Conservation (phyloP, 1,140 invertebrate genomes). For the Drosophila littoralis region DNA sequence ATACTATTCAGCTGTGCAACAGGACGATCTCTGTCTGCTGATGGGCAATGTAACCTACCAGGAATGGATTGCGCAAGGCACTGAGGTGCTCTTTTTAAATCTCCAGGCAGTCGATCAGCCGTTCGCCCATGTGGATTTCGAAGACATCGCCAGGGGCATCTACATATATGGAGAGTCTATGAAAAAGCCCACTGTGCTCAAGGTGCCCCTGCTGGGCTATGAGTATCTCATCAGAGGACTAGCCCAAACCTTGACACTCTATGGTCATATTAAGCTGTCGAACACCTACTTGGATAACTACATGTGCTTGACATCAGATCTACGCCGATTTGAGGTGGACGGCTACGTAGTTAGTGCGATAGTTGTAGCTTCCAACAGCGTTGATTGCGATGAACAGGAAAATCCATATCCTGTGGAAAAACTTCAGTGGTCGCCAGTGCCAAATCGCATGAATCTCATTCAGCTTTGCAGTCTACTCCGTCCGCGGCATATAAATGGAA, state of each 20-base stretch:
- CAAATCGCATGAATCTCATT: conserved; percentile 56
- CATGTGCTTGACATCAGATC: conserved; percentile 20
- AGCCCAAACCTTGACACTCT: conserved; percentile 31
- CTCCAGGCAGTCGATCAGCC: conserved; percentile 29
- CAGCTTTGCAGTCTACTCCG: conserved; percentile 64
- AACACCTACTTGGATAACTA: conserved; percentile 19
- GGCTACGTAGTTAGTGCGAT: conserved; percentile 4
- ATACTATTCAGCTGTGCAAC: conserved; percentile 59
- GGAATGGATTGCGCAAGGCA: conserved; percentile 56
- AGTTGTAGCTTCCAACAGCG: conserved; percentile 1
- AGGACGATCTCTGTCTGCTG: conserved; percentile 52
- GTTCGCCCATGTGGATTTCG: conserved; percentile 51
- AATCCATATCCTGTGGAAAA: not conserved
- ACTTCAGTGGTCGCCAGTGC: conserved; percentile 52
- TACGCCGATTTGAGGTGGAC: conserved; percentile 9
- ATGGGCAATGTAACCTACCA: conserved; percentile 42
- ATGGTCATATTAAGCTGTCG: conserved; percentile 46
- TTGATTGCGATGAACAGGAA: not conserved
- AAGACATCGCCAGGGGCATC: conserved; percentile 40
- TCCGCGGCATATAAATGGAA: conserved; percentile 52
- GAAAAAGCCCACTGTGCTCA: not conserved
- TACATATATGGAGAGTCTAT: not conserved
- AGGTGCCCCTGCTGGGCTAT: conserved; percentile 55
- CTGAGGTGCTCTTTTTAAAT: conserved; percentile 57
- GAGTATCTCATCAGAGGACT: conserved; percentile 47